Conservation (phyloP, 2,888 invertebrate genomes). For the Habrosyne pyritoides region DNA sequence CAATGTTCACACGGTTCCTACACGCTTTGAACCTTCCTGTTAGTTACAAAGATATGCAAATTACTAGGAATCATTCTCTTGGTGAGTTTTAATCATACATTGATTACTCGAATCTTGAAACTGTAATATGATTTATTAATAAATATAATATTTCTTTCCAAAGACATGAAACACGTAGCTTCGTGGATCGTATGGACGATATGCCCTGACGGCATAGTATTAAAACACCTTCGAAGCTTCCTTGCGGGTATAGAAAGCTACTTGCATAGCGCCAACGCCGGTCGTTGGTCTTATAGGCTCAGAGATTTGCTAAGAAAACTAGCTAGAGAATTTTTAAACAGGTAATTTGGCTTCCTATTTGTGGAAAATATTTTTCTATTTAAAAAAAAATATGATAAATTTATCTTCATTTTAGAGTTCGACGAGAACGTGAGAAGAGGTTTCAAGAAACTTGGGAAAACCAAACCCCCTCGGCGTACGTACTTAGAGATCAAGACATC, state of each 20-base stretch:
- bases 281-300: conserved; percentile 89
- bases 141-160: conserved; percentile 9
- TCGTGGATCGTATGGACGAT: conserved; percentile 85
- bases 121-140: conserved; percentile 8
- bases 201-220: conserved; percentile 86
- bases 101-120: conserved; percentile 17
- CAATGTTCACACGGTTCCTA: conserved; percentile 89
- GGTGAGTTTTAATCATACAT: conserved; percentile 41
- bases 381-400: conserved; percentile 7
- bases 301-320: conserved; percentile 87
- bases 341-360: conserved; percentile 60
- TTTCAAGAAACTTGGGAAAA: conserved; percentile 88
- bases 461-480: conserved; percentile 86
- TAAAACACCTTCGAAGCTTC: conserved; percentile 90
- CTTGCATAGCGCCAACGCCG: conserved; percentile 94
- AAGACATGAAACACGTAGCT: conserved; percentile 77
- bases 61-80: conserved; percentile 80
- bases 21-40: conserved; percentile 91
- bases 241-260: conserved; percentile 93
- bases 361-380: conserved; percentile 11
- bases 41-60: conserved; percentile 86
- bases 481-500: conserved; percentile 91
- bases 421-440: conserved; percentile 85
- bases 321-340: conserved; percentile 85
- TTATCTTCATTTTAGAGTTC: conserved; percentile 67